A percentile compares a stretch with the other conserved stretches of the same genome.
phyloP scores from a whole-genome alignment of 2,797 vertebrate species.

The Selene dorsalis region DNA sequence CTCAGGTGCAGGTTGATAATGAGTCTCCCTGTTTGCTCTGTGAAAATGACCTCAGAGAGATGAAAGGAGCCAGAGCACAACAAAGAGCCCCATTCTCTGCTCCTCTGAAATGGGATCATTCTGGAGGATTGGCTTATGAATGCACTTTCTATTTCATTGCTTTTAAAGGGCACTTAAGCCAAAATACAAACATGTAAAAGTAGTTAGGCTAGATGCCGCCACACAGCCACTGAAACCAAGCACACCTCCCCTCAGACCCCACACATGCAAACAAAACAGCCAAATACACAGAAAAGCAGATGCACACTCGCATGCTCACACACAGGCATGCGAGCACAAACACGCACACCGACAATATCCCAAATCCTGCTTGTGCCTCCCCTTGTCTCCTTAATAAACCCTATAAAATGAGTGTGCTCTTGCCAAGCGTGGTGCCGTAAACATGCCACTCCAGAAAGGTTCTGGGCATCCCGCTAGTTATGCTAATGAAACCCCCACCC shows the following conservation, averaged over 20 bases:
- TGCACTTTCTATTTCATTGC: constrained; percentile 84
- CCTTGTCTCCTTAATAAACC: constrained; percentile 88
- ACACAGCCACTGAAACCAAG: constrained; percentile 66
- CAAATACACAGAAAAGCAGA: constrained; percentile 66
- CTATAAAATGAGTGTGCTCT: constrained; percentile 91
- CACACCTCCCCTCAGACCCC: constrained; percentile 69
- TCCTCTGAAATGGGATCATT: constrained; percentile 87
- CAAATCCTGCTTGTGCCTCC: constrained; percentile 86
- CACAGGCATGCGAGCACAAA: constrained; percentile 78
- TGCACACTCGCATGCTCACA: constrained; percentile 30
- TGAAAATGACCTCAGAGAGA: constrained; percentile 90
- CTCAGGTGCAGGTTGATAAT: constrained; percentile 99
- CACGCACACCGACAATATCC: constrained; percentile 86
- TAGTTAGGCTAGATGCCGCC: constrained; percentile 71
- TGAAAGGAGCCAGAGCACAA: constrained; percentile 87
- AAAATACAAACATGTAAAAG: constrained; percentile 86
- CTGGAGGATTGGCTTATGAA: constrained; percentile 84
- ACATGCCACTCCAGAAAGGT: constrained; percentile 94
- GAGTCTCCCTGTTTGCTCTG: constrained; percentile 92
- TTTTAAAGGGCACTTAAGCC: constrained; percentile 86
- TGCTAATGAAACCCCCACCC: constrained; percentile 91
- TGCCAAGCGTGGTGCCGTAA: constrained; percentile 90
- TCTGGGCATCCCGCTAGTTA: constrained; percentile 94
- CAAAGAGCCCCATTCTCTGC: constrained; percentile 94
- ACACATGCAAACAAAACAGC: constrained; percentile 83